Evolutionary conservation across 2,888 invertebrate genomes (phyloP).

Genomic region (Lasioglossum vierecki): DNA sequence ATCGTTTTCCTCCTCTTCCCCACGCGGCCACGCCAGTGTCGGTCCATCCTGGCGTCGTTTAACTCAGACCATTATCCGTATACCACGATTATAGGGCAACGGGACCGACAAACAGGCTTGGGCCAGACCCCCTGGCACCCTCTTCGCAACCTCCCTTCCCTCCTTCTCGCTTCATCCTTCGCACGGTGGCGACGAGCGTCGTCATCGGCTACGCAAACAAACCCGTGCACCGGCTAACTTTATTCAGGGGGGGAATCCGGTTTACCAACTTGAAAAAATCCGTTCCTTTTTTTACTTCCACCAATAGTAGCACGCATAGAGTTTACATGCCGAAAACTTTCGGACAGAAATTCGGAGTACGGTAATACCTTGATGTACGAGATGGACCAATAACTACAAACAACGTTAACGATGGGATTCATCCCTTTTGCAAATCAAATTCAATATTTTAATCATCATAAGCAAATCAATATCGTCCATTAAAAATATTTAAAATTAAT

Average conservation of each 20-base stretch:
- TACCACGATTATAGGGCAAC: slow-evolving; percentile 78
- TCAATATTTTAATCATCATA: too few relatives aligned
- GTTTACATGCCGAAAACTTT: not conserved
- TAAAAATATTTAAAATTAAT: too few relatives aligned
- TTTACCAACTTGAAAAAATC: slow-evolving; percentile 1
- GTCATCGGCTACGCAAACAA: slow-evolving; percentile 68
- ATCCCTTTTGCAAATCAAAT: too few relatives aligned
- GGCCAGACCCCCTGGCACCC: slow-evolving; percentile 75
- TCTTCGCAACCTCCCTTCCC: slow-evolving; percentile 30
- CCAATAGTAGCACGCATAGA: not conserved
- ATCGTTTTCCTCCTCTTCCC: slow-evolving; percentile 47
- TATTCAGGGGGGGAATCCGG: slow-evolving; percentile 51
- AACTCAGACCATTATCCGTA: slow-evolving; percentile 76
- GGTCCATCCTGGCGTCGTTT: slow-evolving; percentile 64
- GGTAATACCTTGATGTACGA: not conserved
- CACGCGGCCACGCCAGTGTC: slow-evolving; percentile 31
- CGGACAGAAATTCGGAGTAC: not conserved
- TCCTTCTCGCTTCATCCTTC: slow-evolving; percentile 30
- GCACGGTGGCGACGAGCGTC: slow-evolving; percentile 32
- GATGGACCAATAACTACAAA: not conserved
- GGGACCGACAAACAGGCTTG: slow-evolving; percentile 74
- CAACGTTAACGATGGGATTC: too few relatives aligned
- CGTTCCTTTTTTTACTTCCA: not conserved
- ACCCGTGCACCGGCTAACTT: slow-evolving; percentile 52
- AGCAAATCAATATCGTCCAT: too few relatives aligned